Evolutionary conservation across 1,140 invertebrate species (phyloP).

Genomic region (Drosophila truncata): DNA sequence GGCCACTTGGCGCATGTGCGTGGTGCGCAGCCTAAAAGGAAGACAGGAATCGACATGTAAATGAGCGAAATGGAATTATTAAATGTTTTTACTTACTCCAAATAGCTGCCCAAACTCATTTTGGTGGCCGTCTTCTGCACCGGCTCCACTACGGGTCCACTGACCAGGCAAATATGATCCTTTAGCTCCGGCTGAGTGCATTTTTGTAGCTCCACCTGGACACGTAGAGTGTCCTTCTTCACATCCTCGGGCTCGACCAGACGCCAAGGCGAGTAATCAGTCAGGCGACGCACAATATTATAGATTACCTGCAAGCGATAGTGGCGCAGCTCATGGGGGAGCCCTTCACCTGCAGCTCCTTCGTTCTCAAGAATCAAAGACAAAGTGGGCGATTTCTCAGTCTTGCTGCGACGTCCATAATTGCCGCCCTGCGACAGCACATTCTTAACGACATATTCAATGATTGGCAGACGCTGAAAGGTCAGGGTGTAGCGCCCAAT

Average conservation of each 20-base stretch:
- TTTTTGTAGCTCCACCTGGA: conserved; percentile 33
- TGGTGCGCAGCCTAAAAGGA: conserved; percentile 84
- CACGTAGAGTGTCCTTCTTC: conserved; percentile 17
- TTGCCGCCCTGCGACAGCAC: conserved; percentile 16
- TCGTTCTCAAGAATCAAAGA: conserved; percentile 3
- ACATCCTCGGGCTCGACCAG: conserved; percentile 16
- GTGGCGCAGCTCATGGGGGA: conserved; percentile 35
- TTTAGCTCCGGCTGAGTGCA: neutral
- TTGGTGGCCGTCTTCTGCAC: conserved; percentile 28
- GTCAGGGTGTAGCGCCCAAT: conserved; percentile 46
- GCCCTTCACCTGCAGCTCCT: neutral
- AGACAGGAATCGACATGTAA: neutral
- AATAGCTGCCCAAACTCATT: conserved; percentile 29
- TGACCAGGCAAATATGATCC: conserved; percentile 26
- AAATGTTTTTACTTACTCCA: conserved; percentile 46
- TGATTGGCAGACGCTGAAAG: conserved; percentile 53
- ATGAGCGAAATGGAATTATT: neutral
- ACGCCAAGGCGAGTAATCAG: conserved; percentile 54
- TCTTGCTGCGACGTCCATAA: conserved; percentile 37
- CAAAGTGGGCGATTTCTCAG: conserved; percentile 2
- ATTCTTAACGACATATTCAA: conserved; percentile 20
- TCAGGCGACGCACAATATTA: conserved; percentile 40
- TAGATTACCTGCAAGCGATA: conserved; percentile 56
- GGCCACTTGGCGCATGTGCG: conserved; percentile 87
- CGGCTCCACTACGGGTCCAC: conserved; percentile 62